phyloP scores from a whole-genome alignment of 2,113 vertebrate species.

The Nothobranchius furzeri region DNA sequence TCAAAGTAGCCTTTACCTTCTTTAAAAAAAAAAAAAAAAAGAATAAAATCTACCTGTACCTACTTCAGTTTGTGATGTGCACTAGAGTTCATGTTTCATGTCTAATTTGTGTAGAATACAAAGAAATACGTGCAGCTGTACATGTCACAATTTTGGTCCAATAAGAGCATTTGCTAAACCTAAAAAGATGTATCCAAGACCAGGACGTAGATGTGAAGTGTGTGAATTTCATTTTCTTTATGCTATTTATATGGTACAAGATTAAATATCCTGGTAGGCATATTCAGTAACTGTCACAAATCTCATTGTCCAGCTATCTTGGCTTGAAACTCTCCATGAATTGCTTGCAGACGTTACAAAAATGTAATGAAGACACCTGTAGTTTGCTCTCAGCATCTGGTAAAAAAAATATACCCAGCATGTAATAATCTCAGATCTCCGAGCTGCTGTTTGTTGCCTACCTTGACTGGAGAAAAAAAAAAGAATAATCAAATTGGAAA shows the following conservation, averaged over 20 bases:
- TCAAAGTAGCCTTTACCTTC: constrained; percentile 50
- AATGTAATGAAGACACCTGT: constrained; percentile 43
- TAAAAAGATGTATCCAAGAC: constrained; percentile 60
- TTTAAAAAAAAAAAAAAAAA: constrained; percentile 10
- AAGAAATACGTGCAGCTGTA: constrained; percentile 57
- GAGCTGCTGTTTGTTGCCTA: constrained; percentile 57
- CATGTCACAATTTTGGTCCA: constrained; percentile 55
- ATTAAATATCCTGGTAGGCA: constrained; percentile 54
- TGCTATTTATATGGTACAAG: constrained; percentile 77
- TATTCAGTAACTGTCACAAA: constrained; percentile 38
- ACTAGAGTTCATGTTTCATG: constrained; percentile 64
- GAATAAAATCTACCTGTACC: constrained; percentile 56
- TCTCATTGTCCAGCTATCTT: constrained; percentile 17
- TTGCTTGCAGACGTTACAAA: constrained; percentile 59
- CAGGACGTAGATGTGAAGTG: constrained; percentile 66
- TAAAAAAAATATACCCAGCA: constrained; percentile 64
- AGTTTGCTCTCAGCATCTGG: constrained; percentile 51
- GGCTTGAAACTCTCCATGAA: constrained; percentile 46
- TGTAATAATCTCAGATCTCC: constrained; percentile 56
- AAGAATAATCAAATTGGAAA: constrained; percentile 82
- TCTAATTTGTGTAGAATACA: constrained; percentile 62
- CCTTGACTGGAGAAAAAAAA: constrained; percentile 34
- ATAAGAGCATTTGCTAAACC: constrained; percentile 48
- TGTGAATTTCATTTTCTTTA: constrained; percentile 65
- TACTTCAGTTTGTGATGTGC: constrained; percentile 65